Evolutionary conservation across 2,888 invertebrate genomes (phyloP).

Genomic region (Tenodera sinensis): DNA sequence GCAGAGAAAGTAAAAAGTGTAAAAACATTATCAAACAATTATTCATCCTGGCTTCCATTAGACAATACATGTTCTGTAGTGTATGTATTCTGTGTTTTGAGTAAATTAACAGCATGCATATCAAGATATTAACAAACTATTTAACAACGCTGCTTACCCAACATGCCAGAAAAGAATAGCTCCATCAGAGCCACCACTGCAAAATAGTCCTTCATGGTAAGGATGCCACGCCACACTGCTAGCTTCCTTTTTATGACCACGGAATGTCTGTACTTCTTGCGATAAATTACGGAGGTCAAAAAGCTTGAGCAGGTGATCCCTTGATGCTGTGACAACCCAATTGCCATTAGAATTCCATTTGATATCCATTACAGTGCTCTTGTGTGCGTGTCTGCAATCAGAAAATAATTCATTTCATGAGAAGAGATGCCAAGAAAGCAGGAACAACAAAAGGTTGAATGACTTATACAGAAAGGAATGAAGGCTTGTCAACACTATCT

Average conservation of each 20-base stretch:
- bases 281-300: slow-evolving; percentile 96
- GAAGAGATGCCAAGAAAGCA: too few relatives aligned
- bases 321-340: slow-evolving; percentile 97
- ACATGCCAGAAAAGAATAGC: slow-evolving; percentile 99
- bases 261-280: slow-evolving; percentile 93
- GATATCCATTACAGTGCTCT: slow-evolving; percentile 98
- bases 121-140: background rate
- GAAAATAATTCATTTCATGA: background rate
- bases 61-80: background rate
- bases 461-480: too few relatives aligned
- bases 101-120: too few relatives aligned
- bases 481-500: too few relatives aligned
- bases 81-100: background rate
- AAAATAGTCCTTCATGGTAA: slow-evolving; percentile 93
- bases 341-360: slow-evolving; percentile 99
- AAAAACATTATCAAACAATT: too few relatives aligned
- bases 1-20: too few relatives aligned
- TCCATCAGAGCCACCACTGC: slow-evolving; percentile 98
- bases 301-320: slow-evolving; percentile 94
- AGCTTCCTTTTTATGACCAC: slow-evolving; percentile 99
- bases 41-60: background rate
- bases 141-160: slow-evolving; percentile 57
- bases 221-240: slow-evolving; percentile 98
- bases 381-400: slow-evolving; percentile 84
- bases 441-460: too few relatives aligned